Conservation (phyloP, 2,113 vertebrate genomes). For the Oreochromis niloticus region DNA sequence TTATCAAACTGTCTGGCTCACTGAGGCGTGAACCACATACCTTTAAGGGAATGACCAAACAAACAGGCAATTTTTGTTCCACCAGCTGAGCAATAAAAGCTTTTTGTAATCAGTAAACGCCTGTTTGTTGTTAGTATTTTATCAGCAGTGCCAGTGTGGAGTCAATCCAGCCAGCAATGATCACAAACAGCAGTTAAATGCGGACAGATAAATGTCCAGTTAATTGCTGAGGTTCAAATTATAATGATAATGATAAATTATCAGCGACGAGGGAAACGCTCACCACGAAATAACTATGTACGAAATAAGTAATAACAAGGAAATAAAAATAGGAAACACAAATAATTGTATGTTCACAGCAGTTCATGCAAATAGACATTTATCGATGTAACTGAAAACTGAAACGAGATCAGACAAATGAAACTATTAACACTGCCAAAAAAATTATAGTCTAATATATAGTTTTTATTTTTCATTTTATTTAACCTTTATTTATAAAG, state of each 20-base stretch:
- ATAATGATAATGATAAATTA: neutral
- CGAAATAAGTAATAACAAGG: neutral
- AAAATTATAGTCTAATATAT: neutral
- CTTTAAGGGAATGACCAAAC: neutral
- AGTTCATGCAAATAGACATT: neutral
- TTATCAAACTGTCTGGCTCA: neutral
- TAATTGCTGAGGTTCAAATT: neutral
- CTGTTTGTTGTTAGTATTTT: neutral
- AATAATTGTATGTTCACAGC: neutral
- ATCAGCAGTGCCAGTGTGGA: neutral
- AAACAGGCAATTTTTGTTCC: neutral
- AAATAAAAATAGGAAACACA: neutral
- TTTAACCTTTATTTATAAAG: neutral
- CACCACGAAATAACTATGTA: neutral
- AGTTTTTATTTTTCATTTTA: neutral
- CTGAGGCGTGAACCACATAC: neutral
- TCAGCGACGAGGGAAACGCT: neutral
- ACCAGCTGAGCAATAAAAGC: neutral
- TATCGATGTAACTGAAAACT: neutral
- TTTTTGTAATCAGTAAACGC: neutral
- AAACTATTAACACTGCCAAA: neutral
- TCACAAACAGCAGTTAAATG: neutral
- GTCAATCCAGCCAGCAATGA: neutral
- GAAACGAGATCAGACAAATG: neutral
- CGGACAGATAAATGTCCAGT: neutral